Percentiles rank a stretch among this genome's conserved stretches.
Conservation (phyloP, 2,113 vertebrate species). For the Sinocyclocheilus grahami region DNA sequence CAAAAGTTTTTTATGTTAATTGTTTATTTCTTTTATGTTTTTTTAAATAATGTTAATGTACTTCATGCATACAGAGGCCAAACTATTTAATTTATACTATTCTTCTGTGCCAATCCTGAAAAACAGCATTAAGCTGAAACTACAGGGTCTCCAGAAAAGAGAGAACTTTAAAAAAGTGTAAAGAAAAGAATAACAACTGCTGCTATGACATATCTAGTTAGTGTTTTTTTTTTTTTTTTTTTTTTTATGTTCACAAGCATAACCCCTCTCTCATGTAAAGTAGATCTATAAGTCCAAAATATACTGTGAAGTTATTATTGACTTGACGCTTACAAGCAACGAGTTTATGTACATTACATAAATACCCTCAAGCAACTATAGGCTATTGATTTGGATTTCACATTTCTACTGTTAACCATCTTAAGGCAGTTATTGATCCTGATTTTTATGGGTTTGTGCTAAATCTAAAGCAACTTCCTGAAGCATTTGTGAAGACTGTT, state of each 20-base stretch:
- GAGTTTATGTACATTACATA: neutral
- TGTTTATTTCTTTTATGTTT: slow-evolving; percentile 75
- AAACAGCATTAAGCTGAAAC: slow-evolving; percentile 6
- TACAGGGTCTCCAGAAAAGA: slow-evolving; percentile 40
- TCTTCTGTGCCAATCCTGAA: slow-evolving; percentile 74
- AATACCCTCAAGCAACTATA: neutral
- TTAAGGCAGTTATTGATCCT: neutral
- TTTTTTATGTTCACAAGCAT: too few species aligned
- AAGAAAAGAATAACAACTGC: slow-evolving; percentile 24
- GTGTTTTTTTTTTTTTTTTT: slow-evolving; percentile 8
- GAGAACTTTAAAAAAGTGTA: slow-evolving; percentile 17
- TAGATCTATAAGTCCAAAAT: slow-evolving; percentile 11
- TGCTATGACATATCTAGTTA: slow-evolving; percentile 41
- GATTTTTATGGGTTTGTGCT: neutral
- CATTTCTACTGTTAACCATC: neutral
- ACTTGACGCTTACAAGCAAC: neutral
- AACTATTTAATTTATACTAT: slow-evolving; percentile 57
- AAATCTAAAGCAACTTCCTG: neutral
- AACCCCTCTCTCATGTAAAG: neutral
- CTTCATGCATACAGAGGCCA: slow-evolving; percentile 62
- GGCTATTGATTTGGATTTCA: neutral
- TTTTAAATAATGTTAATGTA: slow-evolving; percentile 66
- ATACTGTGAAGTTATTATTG: slow-evolving; percentile 12
- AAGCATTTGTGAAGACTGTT: neutral
- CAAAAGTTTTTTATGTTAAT: slow-evolving; percentile 71